Conservation (phyloP, 2,113 vertebrate genomes). For the Cygnus atratus region DNA sequence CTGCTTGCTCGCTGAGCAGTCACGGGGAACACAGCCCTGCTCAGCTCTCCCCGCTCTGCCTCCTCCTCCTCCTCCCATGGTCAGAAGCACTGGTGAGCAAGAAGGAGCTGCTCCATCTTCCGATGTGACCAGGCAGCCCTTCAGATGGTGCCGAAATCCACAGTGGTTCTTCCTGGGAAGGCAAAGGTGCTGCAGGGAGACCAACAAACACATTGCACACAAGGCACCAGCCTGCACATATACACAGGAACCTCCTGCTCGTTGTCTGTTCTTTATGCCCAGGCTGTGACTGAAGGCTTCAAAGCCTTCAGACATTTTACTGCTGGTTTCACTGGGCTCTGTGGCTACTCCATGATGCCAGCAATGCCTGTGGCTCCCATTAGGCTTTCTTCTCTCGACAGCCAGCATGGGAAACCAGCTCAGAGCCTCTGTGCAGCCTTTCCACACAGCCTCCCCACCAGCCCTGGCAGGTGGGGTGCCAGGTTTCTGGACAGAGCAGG, state of each 20-base stretch:
- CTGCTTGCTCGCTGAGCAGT: rapidly evolving
- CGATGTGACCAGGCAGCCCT: background rate
- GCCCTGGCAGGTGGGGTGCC: background rate
- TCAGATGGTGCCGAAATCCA: rapidly evolving
- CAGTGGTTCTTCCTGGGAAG: background rate
- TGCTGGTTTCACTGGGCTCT: background rate
- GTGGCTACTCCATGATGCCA: background rate
- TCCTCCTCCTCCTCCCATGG: background rate
- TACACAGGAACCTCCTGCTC: background rate
- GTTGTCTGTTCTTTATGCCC: background rate
- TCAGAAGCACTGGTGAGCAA: background rate
- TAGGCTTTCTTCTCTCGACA: background rate
- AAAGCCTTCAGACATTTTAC: background rate
- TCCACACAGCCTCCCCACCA: background rate
- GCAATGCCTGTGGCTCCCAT: background rate
- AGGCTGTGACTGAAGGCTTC: background rate
- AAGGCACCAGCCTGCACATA: background rate
- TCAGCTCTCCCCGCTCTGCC: background rate
- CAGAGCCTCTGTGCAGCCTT: rapidly evolving
- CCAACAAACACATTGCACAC: background rate
- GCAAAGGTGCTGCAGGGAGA: rapidly evolving
- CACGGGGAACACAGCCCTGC: rapidly evolving
- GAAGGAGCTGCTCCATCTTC: background rate
- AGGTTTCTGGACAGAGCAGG: background rate
- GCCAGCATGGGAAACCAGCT: background rate